Conservation (phyloP, 2,888 invertebrate genomes). For the Augiades crinisus region DNA sequence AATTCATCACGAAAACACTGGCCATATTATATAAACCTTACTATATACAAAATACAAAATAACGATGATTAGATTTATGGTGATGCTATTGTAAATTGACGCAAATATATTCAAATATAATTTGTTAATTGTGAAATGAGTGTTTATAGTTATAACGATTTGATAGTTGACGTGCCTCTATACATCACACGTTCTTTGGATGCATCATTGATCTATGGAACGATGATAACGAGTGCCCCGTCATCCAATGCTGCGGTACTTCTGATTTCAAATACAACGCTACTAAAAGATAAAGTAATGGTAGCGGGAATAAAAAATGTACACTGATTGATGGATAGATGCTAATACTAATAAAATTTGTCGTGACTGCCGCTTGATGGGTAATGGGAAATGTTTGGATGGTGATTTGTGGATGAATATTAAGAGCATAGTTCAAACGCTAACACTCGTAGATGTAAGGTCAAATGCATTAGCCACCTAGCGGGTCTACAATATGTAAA, state of each 20-base stretch:
- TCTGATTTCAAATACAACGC: constrained; percentile 13
- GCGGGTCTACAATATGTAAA: constrained; percentile 61
- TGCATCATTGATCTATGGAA: constrained; percentile 33
- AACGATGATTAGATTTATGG: constrained; percentile 68
- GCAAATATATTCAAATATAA: constrained; percentile 73
- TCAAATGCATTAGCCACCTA: constrained; percentile 80
- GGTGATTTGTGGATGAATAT: constrained; percentile 72
- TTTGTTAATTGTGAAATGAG: constrained; percentile 70
- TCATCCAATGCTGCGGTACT: constrained; percentile 32
- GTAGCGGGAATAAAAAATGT: constrained; percentile 41
- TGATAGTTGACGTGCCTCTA: constrained; percentile 60
- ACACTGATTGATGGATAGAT: constrained; percentile 59
- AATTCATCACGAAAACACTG: constrained; percentile 46
- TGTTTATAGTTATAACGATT: constrained; percentile 64
- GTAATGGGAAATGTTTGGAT: constrained; percentile 66
- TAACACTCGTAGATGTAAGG: constrained; percentile 70
- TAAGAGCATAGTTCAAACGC: constrained; percentile 73
- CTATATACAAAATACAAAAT: constrained; percentile 31
- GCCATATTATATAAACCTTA: constrained; percentile 53
- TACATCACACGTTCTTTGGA: constrained; percentile 57
- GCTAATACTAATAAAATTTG: constrained; percentile 72
- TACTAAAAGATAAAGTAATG: constrained; percentile 50
- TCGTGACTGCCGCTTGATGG: constrained; percentile 74
- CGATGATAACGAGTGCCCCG: constrained; percentile 27
- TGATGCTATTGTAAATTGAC: constrained; percentile 63